These are phyloP conservation scores for Corythoichthys intestinalis DNA, from an alignment of 2,113 vertebrate genomes.

Conservation along the genomic window DNA sequence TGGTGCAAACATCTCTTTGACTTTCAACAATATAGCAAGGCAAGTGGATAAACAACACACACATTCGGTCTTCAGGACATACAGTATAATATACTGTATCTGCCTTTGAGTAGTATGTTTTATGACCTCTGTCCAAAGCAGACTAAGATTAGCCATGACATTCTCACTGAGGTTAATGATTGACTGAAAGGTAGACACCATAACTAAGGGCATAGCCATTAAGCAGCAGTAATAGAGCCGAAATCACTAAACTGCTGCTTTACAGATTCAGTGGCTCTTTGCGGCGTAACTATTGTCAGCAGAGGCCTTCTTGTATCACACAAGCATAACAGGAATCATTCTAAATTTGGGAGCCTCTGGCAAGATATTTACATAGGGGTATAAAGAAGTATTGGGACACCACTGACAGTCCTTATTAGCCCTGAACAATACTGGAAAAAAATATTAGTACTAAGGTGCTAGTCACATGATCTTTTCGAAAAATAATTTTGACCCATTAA, in stretches of 20 bases:
- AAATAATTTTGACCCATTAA: no score
- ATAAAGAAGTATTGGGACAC: background rate
- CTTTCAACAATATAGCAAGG: background rate
- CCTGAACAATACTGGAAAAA: no score
- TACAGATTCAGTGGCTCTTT: slow-evolving; percentile 33
- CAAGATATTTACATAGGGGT: background rate
- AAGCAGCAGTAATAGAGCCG: background rate
- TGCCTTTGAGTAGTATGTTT: slow-evolving; percentile 22
- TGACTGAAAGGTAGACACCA: slow-evolving; percentile 37
- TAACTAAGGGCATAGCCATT: slow-evolving; percentile 31
- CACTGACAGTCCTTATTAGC: background rate
- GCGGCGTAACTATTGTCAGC: slow-evolving; percentile 23
- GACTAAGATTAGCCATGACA: slow-evolving; percentile 32
- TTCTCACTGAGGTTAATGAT: slow-evolving; percentile 53
- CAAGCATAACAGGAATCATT: slow-evolving; percentile 24
- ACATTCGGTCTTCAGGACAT: slow-evolving; percentile 3
- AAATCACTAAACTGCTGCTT: background rate
- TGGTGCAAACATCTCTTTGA: background rate
- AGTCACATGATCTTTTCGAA: no score
- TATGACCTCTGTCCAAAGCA: slow-evolving; percentile 12
- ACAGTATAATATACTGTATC: background rate
- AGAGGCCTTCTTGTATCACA: slow-evolving; percentile 19
- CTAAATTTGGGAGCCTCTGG: background rate
- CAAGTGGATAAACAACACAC: background rate
- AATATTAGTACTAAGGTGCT: no score